phyloP scores from a whole-genome alignment of 2,113 vertebrate species.

The Aix galericulata region DNA sequence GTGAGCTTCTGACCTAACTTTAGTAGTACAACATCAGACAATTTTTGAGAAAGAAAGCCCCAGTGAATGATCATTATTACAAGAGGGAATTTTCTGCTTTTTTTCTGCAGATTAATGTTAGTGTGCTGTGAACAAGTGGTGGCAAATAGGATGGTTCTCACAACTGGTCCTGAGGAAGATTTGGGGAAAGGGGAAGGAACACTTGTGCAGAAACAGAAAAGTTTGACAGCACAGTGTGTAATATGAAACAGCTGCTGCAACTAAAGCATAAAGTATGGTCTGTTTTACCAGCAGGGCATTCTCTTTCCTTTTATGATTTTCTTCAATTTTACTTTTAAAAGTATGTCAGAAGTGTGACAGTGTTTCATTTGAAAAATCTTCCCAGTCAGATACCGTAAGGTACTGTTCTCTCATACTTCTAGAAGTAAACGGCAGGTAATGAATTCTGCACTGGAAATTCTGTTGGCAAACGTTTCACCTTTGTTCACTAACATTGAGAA shows the following conservation, averaged over 20 bases:
- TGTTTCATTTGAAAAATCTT: neutral
- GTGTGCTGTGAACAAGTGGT: neutral
- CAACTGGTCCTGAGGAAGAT: neutral
- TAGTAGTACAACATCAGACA: neutral
- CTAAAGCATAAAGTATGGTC: neutral
- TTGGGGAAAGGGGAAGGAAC: neutral
- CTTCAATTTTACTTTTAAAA: neutral
- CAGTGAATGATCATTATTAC: rapidly evolving
- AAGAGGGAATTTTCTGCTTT: neutral
- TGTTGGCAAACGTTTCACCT: neutral
- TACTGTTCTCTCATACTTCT: neutral
- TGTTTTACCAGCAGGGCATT: neutral
- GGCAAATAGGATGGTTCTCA: neutral
- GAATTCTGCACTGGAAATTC: neutral
- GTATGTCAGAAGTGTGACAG: neutral
- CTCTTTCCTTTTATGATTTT: neutral
- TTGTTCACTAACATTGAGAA: neutral
- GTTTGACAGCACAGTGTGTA: neutral
- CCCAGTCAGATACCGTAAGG: too few relatives aligned
- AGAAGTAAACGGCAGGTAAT: neutral
- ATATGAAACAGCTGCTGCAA: neutral
- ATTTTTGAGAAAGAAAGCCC: neutral
- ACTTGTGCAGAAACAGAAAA: neutral
- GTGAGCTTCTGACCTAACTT: neutral
- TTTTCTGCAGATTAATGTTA: neutral